These are phyloP conservation scores for Haemorhous mexicanus DNA, from an alignment of 2,113 vertebrate species.

Conservation along the genomic window DNA sequence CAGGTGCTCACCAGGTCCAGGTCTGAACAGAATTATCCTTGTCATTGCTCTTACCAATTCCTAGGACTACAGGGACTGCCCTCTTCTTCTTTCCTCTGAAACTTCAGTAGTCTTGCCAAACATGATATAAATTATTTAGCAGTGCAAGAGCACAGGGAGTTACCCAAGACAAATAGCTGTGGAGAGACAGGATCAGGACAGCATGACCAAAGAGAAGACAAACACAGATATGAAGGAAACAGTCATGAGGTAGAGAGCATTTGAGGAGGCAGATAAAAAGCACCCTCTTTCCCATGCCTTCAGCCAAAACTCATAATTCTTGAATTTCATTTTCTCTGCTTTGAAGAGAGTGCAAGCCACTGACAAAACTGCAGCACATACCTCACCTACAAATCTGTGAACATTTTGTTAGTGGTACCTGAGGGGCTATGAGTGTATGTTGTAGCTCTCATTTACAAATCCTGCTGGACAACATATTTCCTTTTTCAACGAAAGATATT, in stretches of 20 bases:
- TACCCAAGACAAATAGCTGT: background rate
- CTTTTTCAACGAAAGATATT: background rate
- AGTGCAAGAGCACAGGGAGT: background rate
- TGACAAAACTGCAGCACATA: background rate
- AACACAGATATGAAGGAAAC: background rate
- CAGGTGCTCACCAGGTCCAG: background rate
- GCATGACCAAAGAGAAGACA: background rate
- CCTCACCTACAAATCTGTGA: background rate
- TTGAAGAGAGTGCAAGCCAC: background rate
- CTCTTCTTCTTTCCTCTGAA: background rate
- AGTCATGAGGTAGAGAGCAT: background rate
- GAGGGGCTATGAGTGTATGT: background rate
- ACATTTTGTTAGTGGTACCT: background rate
- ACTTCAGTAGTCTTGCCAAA: background rate
- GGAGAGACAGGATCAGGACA: background rate
- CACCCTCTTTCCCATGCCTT: background rate
- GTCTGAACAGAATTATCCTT: background rate
- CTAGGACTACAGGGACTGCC: background rate
- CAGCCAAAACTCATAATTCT: background rate
- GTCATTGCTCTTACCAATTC: background rate
- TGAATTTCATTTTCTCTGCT: background rate
- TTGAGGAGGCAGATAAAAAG: background rate
- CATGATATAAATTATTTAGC: background rate
- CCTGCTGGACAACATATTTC: background rate
- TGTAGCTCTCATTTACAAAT: background rate